Evolutionary conservation across 2,113 vertebrate species (phyloP), one percentile per base, ranked within the genome.

Genomic region (Chroicocephalus ridibundus): DNA sequence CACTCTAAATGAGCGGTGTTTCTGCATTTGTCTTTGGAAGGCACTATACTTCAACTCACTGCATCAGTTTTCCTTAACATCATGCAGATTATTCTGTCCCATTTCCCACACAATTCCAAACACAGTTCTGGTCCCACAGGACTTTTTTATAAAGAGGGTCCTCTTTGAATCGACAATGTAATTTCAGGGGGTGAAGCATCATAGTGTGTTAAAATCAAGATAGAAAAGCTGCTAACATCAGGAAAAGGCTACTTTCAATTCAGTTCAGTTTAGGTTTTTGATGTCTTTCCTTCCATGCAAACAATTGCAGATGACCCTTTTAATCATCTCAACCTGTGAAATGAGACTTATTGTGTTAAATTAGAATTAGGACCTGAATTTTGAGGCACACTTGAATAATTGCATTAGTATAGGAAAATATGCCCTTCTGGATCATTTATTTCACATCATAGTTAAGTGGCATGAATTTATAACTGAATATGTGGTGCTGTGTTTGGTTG

Each of bases 281-380:
- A 76, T 91, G 42, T 94, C 61, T 94, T 92, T 47, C 40, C 49
- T 87, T 90, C 91, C 19, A 32, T 70, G n/a, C 79, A 93, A n/a
- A 84, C 64, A 78, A 49, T 79, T 88, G 58, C 44, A 75, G 77
- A 71, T 88, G 74, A 93, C 77, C 58, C 68, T 96, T 77, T 93
- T 92, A 92, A 95, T 88, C 82, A 90, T 86, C 68, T 90, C 92
- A 77, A 75, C 82, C 64, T 83, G 46, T 49, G 76, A 81, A 78
- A 88, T 78, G 42, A 91, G 66, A 92, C 74, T 80, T 86, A 57
- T 0, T 84, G 65, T 84, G 65, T 78, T 95, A 95, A 96, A 89
- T 95, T 76, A 91, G 75, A 93, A 82, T 58, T 76, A 79, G 49
- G 82, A 86, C 69, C 65, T 81, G 80, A 92, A 80, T 94, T 96